phyloP scores from a whole-genome alignment of 2,888 invertebrate genomes.

The Deilephila elpenor region DNA sequence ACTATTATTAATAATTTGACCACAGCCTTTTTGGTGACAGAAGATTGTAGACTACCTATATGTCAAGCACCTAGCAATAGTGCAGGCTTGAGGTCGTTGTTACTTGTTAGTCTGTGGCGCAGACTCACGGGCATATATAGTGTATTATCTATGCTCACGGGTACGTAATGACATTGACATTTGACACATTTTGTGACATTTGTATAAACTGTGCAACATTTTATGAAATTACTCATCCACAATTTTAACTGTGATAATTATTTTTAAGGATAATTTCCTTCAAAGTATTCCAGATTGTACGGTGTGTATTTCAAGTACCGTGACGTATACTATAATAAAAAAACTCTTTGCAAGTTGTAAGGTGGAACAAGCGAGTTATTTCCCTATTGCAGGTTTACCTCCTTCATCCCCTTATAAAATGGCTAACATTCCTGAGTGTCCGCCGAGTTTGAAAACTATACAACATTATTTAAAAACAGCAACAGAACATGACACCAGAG shows the following conservation, averaged over 20 bases:
- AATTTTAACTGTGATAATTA: background rate
- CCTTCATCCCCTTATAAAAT: constrained; percentile 48
- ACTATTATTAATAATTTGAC: no score
- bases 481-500: constrained; percentile 94
- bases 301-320: background rate
- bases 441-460: constrained; percentile 91
- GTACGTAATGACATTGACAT: no score
- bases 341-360: background rate
- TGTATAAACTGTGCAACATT: no score
- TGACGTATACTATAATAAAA: no score
- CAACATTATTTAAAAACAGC: constrained; percentile 97
- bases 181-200: no score
- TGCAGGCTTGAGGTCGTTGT: no score
- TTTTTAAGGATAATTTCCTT: background rate
- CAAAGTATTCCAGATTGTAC: background rate
- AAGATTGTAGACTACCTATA: background rate
- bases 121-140: no score
- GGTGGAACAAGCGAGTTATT: background rate
- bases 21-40: no score
- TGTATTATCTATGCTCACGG: no score
- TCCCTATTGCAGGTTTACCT: constrained; percentile 1
- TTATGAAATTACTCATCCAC: no score
- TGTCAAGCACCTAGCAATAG: background rate
- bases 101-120: no score
- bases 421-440: constrained; percentile 86